Evolutionary conservation across 2,797 vertebrate genomes (phyloP), one percentile per base, ranked within the genome.

Genomic region (Typhlichthys subterraneus): DNA sequence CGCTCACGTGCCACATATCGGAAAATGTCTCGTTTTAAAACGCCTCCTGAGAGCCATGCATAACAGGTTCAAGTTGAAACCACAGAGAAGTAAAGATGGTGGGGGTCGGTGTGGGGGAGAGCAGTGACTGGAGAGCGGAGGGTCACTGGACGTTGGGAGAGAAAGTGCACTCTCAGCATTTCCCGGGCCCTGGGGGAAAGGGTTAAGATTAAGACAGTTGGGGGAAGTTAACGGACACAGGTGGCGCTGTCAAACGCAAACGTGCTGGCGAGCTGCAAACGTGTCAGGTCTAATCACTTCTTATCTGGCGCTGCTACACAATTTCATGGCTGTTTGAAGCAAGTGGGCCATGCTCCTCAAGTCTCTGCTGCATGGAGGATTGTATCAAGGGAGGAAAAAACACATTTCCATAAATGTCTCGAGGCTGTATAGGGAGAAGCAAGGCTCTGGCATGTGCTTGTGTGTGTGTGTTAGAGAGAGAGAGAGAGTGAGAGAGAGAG

Each of bases 251-350:
- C 67, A 76, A 81, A 85, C 69, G 69, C n/a, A 52, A 17, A 15
- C 10, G 84, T 84, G 76, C 53, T 59, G 64, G 70, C 23, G 29
- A 87, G 82, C 79, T 83, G 69, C 63, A 73, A 85, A 80, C 68
- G 72, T 75, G 86, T 87, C 90, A 77, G 82, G 91, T 90, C 89
- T 77, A 80, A 87, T 89, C 91, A 90, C 83, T 90, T 78, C 89
- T 92, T 91, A 93, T 92, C 90, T 87, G 79, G 63, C 82, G 80
- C 75, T 69, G 77, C 80, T 75, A 76, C 86, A 38, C 8, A 83
- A 85, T 90, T 90, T 92, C 92, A 93, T 89, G 91, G 88, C 80
- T 89, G 90, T 93, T 93, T 92, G 91, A 89, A 91, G 70, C 90
- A 90, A 93, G 91, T 93, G 88, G 90, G 88, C 91, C 91, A 87